phyloP scores from a whole-genome alignment of 2,888 invertebrate species.

The Archaeoteleia sp. region DNA sequence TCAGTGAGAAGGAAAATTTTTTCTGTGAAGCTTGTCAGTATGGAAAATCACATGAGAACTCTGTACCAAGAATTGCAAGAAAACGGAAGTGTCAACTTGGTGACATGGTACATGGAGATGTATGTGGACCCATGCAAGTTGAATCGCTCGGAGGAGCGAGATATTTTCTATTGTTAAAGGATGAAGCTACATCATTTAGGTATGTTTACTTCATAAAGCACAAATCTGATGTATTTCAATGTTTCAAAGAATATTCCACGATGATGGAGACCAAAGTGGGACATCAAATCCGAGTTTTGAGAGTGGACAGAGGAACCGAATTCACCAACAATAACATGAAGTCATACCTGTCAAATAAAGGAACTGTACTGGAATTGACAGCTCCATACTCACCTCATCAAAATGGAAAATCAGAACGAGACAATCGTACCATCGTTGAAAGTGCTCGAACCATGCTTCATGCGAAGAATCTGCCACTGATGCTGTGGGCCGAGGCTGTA shows the following conservation, averaged over 20 bases:
- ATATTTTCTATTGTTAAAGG: not conserved
- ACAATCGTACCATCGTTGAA: conserved; percentile 20
- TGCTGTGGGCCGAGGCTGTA: conserved; percentile 20
- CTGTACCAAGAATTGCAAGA: too few species aligned
- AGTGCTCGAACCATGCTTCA: conserved; percentile 22
- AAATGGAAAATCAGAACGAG: conserved; percentile 16
- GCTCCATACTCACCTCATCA: conserved; percentile 15
- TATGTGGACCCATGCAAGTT: not conserved
- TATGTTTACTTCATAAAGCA: too few species aligned
- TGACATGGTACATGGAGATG: not conserved
- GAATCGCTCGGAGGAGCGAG: not conserved
- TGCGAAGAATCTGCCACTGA: not conserved
- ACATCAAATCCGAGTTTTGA: not conserved
- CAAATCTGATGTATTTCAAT: too few species aligned
- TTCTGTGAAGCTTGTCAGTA: conserved; percentile 32
- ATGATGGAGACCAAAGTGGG: too few species aligned
- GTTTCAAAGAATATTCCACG: too few species aligned
- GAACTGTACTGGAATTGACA: conserved; percentile 2
- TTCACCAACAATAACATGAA: conserved; percentile 3
- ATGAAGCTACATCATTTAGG: too few species aligned
- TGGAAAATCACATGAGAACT: conserved; percentile 6
- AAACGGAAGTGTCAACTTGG: too few species aligned
- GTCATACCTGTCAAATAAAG: not conserved
- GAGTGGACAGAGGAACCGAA: conserved; percentile 40
- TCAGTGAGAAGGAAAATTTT: too few species aligned